Conservation (phyloP, 2,888 invertebrate species). For the Danaus chrysippus region DNA sequence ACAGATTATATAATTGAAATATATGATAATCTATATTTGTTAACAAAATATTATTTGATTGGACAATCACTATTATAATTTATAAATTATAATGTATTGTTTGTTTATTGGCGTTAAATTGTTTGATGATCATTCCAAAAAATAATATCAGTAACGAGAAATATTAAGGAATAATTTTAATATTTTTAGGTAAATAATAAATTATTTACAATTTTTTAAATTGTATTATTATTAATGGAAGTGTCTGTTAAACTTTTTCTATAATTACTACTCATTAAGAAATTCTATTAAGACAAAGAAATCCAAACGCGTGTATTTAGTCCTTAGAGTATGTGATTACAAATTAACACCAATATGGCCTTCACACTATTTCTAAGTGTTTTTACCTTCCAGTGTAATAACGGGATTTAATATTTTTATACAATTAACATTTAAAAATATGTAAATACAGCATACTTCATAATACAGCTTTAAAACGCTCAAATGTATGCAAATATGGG, state of each 20-base stretch:
- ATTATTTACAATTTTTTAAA: neutral
- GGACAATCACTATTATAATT: neutral
- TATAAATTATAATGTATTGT: neutral
- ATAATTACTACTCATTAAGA: neutral
- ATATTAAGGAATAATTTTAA: neutral
- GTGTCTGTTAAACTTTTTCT: neutral
- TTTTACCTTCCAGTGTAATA: conserved; percentile 13
- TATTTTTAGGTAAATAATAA: conserved; percentile 2
- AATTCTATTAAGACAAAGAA: neutral
- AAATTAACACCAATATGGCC: conserved; percentile 52
- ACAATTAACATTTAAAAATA: conserved; percentile 25
- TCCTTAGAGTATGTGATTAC: conserved; percentile 15
- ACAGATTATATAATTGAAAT: neutral
- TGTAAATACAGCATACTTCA: conserved; percentile 33
- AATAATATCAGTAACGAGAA: neutral
- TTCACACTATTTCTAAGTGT: conserved; percentile 47
- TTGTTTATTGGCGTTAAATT: neutral
- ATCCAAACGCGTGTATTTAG: conserved; percentile 6
- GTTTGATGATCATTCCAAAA: conserved; percentile 1
- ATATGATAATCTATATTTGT: neutral
- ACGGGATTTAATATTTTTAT: conserved; percentile 23
- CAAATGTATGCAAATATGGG: conserved; percentile 49
- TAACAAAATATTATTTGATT: no score
- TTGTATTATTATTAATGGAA: neutral
- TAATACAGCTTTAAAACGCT: conserved; percentile 60